Evolutionary conservation across 2,113 vertebrate species (phyloP).

Genomic region (Eleginops maclovinus): DNA sequence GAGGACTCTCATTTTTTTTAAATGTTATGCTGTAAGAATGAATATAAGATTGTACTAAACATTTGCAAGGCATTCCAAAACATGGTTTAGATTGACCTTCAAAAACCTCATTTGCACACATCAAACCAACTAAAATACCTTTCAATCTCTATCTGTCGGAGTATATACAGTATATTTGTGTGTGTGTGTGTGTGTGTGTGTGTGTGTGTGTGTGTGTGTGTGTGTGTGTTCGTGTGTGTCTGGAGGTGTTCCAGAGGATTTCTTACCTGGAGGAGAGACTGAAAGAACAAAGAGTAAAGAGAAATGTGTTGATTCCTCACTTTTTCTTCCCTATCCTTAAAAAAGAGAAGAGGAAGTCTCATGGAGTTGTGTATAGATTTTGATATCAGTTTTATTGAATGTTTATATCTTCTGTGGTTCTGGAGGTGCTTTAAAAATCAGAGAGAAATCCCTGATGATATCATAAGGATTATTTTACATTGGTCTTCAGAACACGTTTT

Average conservation of each 20-base stretch:
- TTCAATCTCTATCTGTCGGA: background rate
- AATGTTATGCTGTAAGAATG: background rate
- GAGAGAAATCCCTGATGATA: constrained; percentile 6
- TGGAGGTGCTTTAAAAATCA: constrained; percentile 4
- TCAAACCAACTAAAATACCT: background rate
- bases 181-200: constrained; percentile 3
- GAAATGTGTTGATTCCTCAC: background rate
- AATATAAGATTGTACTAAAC: no score
- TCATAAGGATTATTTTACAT: background rate
- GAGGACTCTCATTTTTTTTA: background rate
- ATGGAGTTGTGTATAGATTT: background rate
- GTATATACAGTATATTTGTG: background rate
- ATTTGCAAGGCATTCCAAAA: background rate
- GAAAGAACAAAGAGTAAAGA: constrained; percentile 15
- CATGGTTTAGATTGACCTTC: constrained; percentile 32
- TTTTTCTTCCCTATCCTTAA: background rate
- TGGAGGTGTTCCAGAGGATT: background rate
- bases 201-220: background rate
- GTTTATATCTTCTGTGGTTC: background rate
- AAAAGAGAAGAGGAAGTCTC: background rate
- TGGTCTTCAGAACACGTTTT: background rate
- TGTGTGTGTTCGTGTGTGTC: constrained; percentile 9
- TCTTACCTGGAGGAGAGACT: constrained; percentile 34
- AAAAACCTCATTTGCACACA: constrained; percentile 17
- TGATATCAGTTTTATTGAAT: background rate